Evolutionary conservation across 1,140 invertebrate species (phyloP).

Genomic region (Trialeurodes vaporariorum): DNA sequence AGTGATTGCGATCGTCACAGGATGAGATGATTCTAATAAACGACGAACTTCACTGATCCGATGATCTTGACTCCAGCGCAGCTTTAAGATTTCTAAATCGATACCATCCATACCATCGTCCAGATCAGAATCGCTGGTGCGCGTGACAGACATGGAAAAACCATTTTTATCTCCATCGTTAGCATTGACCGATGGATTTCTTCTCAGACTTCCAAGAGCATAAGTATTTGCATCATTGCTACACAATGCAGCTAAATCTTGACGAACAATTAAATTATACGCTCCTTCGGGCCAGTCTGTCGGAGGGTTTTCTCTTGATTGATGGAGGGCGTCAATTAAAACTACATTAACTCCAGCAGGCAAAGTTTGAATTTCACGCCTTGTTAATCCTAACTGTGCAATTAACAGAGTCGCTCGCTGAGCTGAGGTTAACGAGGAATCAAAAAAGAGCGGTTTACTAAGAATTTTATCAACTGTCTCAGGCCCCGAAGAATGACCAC

Average conservation of each 20-base stretch:
- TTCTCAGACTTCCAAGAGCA: background rate
- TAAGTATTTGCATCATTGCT: background rate
- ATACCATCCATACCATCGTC: conserved; percentile 27
- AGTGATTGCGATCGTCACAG: conserved; percentile 69
- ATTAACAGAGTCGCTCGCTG: background rate
- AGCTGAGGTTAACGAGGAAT: background rate
- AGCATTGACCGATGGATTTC: background rate
- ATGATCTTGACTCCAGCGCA: conserved; percentile 60
- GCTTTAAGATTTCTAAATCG: conserved; percentile 44
- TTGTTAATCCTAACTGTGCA: conserved; percentile 43
- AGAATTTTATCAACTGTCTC: background rate
- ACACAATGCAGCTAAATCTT: conserved; percentile 47
- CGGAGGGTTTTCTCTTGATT: conserved; percentile 61
- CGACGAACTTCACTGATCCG: conserved; percentile 73
- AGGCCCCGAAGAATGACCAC: background rate
- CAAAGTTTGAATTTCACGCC: conserved; percentile 55
- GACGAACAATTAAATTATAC: conserved; percentile 67
- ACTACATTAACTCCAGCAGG: conserved; percentile 63
- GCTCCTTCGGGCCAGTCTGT: conserved; percentile 59
- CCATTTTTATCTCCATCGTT: background rate
- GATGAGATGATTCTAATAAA: conserved; percentile 76
- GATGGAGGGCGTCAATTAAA: conserved; percentile 59
- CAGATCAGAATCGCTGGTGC: conserved; percentile 11
- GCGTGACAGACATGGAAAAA: background rate
- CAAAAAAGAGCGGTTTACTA: background rate